Conservation (phyloP, 2,113 vertebrate species). For the Zosterops japonicus region DNA sequence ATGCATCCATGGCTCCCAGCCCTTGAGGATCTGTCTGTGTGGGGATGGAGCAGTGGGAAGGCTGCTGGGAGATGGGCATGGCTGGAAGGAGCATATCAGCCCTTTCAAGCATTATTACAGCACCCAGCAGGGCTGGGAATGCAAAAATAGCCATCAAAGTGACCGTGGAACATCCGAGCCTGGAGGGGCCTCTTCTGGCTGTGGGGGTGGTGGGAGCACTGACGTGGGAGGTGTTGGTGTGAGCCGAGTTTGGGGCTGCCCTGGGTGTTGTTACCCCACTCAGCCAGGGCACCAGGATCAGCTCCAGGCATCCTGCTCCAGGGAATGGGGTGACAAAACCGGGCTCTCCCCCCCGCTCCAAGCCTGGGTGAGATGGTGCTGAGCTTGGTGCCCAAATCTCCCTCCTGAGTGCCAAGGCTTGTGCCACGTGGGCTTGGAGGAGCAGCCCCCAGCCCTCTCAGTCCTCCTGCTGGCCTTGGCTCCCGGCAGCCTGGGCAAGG, state of each 20-base stretch:
- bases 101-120: not conserved
- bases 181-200: not conserved
- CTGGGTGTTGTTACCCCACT: not conserved
- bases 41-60: not conserved
- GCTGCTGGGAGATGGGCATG: not conserved
- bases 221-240: fast-evolving
- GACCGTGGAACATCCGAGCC: not conserved
- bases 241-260: not conserved
- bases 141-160: slow-evolving; percentile 3
- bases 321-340: not conserved
- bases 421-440: not conserved
- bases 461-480: not conserved
- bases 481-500: not conserved
- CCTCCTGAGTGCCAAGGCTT: not conserved
- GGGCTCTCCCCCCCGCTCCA: not conserved
- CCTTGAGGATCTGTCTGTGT: not conserved
- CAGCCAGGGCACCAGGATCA: not conserved
- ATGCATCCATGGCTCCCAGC: fast-evolving
- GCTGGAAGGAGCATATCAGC: not conserved
- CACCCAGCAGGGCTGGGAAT: fast-evolving
- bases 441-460: not conserved
- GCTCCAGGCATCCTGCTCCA: not conserved
- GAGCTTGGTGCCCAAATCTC: not conserved
- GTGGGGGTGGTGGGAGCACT: not conserved
- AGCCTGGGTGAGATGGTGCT: not conserved